Percentiles rank a stretch among this genome's conserved stretches.
Evolutionary conservation across 92 coral and sea anemone genomes (phyloP).

Genomic region (Chrysogorgia sp.): DNA sequence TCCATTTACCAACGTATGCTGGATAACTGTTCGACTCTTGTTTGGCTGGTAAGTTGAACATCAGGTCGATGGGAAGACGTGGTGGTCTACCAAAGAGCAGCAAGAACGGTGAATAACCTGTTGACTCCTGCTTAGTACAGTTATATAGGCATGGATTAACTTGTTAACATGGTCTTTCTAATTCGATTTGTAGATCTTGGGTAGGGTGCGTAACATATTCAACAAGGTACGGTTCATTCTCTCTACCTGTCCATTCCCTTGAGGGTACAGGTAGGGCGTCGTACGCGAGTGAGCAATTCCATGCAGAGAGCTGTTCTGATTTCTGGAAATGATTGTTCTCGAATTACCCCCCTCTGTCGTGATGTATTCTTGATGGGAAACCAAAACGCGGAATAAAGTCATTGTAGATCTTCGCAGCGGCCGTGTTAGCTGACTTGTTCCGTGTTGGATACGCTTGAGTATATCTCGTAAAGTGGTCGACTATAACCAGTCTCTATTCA

Average conservation of each 20-base stretch:
- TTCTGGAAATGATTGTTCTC: not conserved
- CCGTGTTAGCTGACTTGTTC: slow-evolving; percentile 12
- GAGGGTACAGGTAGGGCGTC: slow-evolving; percentile 27
- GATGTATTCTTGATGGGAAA: slow-evolving; percentile 4
- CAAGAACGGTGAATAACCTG: slow-evolving; percentile 15
- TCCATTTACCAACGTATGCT: slow-evolving; percentile 36
- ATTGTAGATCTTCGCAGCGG: too few relatives aligned
- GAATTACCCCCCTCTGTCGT: too few relatives aligned
- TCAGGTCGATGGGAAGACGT: slow-evolving; percentile 32
- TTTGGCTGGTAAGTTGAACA: slow-evolving; percentile 20
- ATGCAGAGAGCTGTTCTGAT: slow-evolving; percentile 17
- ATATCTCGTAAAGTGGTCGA: not conserved
- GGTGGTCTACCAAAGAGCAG: slow-evolving; percentile 16
- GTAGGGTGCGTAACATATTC: slow-evolving; percentile 12
- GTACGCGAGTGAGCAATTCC: slow-evolving; percentile 20
- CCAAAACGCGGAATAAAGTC: slow-evolving; percentile 5
- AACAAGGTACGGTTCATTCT: slow-evolving; percentile 21
- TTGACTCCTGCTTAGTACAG: slow-evolving; percentile 18
- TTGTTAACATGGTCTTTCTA: slow-evolving; percentile 17
- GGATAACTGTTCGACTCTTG: slow-evolving; percentile 24
- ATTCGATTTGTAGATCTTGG: slow-evolving; percentile 14
- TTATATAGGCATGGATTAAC: slow-evolving; percentile 15
- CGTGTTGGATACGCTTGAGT: slow-evolving; percentile 18
- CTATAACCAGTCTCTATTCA: slow-evolving; percentile 9
- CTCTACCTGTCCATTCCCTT: slow-evolving; percentile 8